Conservation (phyloP, 2,888 invertebrate genomes). For the Callosobruchus maculatus region DNA sequence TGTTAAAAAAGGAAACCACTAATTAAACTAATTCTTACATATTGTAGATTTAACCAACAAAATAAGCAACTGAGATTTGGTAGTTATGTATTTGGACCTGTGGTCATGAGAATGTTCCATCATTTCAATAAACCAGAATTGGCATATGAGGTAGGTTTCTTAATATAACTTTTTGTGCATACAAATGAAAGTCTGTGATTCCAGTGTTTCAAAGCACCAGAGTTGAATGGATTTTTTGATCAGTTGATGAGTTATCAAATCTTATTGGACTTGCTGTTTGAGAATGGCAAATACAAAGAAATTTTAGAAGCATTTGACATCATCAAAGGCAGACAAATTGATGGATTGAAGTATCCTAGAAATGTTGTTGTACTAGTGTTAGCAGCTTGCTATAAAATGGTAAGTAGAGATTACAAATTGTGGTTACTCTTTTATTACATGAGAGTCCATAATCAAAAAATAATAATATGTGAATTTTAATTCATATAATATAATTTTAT, state of each 20-base stretch:
- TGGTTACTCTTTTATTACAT: no score
- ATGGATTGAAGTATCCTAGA: conserved; percentile 64
- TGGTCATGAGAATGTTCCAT: conserved; percentile 76
- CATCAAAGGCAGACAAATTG: conserved; percentile 58
- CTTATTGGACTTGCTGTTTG: conserved; percentile 67
- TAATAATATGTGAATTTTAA: conserved; percentile 1
- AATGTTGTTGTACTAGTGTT: conserved; percentile 63
- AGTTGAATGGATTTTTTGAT: conserved; percentile 65
- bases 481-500: not conserved
- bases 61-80: conserved; percentile 71
- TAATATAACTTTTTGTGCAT: not conserved
- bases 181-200: conserved; percentile 29
- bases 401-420: conserved; percentile 40
- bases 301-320: conserved; percentile 62
- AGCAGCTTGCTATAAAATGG: conserved; percentile 75
- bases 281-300: conserved; percentile 63
- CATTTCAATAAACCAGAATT: conserved; percentile 64
- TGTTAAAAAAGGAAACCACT: no score
- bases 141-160: conserved; percentile 52
- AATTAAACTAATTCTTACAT: not conserved
- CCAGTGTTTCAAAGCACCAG: conserved; percentile 62
- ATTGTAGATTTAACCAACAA: conserved; percentile 63
- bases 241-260: conserved; percentile 66
- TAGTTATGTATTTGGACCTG: conserved; percentile 78
- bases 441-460: no score